phyloP scores from a whole-genome alignment of 2,797 vertebrate genomes.

The Semotilus atromaculatus region DNA sequence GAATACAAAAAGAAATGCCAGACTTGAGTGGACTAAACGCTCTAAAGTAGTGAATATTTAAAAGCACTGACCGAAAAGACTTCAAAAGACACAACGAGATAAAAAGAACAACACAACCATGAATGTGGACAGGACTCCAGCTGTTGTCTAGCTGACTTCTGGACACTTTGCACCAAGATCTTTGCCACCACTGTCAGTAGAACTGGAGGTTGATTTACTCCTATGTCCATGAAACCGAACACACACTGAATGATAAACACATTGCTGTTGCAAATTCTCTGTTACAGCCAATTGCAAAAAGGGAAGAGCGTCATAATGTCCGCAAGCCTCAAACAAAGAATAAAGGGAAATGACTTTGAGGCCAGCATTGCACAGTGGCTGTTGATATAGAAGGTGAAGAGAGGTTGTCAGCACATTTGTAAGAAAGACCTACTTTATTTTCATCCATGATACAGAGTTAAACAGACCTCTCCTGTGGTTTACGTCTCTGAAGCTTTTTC shows the following conservation, averaged over 20 bases:
- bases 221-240: constrained; percentile 61
- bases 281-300: constrained; percentile 39
- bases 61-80: constrained; percentile 58
- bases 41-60: constrained; percentile 63
- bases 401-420: constrained; percentile 58
- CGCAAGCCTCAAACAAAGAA: constrained; percentile 41
- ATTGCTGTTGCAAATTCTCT: constrained; percentile 46
- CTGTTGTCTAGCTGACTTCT: constrained; percentile 68
- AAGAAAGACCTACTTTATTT: constrained; percentile 74
- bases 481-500: constrained; percentile 64
- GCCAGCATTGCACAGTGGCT: constrained; percentile 66
- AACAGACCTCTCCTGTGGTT: constrained; percentile 72
- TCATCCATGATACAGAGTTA: constrained; percentile 70
- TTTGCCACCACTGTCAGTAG: constrained; percentile 57
- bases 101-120: constrained; percentile 60
- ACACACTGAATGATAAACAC: constrained; percentile 43
- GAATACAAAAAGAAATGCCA: constrained; percentile 71
- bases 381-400: constrained; percentile 49
- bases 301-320: constrained; percentile 52
- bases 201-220: constrained; percentile 30
- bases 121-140: constrained; percentile 78
- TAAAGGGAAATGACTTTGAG: constrained; percentile 53
- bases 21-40: constrained; percentile 70
- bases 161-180: constrained; percentile 69
- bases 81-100: constrained; percentile 49